These are phyloP conservation scores for Hiodon tergisus DNA, from an alignment of 2,113 vertebrate genomes.

Conservation along the genomic window DNA sequence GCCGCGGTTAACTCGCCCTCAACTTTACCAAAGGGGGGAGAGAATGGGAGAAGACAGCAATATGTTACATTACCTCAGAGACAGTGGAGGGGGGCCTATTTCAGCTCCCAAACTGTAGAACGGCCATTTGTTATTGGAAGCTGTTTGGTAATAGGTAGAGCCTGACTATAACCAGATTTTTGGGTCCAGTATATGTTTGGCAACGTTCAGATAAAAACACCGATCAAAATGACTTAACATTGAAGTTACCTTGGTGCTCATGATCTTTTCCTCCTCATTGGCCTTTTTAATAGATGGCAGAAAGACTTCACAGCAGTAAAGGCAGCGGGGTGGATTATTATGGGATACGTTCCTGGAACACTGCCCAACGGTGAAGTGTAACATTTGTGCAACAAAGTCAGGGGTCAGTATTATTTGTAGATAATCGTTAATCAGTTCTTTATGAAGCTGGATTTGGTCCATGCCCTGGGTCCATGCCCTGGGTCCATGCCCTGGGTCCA, in stretches of 20 bases:
- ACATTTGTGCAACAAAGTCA: too few relatives aligned
- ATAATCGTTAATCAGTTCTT: slow-evolving; percentile 5
- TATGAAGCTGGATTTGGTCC: background rate
- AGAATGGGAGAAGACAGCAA: background rate
- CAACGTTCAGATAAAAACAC: too few relatives aligned
- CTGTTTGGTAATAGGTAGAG: too few relatives aligned
- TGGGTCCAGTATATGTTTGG: too few relatives aligned
- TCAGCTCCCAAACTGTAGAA: too few relatives aligned
- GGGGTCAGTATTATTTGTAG: too few relatives aligned
- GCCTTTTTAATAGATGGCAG: background rate
- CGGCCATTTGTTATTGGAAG: too few relatives aligned
- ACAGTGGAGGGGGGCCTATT: slow-evolving; percentile 4
- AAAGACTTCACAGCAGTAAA: background rate
- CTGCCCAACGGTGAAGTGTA: too few relatives aligned
- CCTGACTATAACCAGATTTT: too few relatives aligned
- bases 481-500: background rate
- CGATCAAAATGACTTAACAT: too few relatives aligned
- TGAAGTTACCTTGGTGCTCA: too few relatives aligned
- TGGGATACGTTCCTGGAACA: too few relatives aligned
- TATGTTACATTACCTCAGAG: slow-evolving; percentile 15
- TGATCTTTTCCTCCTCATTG: background rate
- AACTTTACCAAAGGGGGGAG: background rate
- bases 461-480: background rate
- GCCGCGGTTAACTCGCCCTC: slow-evolving; percentile 6
- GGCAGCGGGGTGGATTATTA: background rate